Evolutionary conservation across 2,113 vertebrate species (phyloP), one percentile per base, ranked within the genome.

Genomic region (Gobius niger): DNA sequence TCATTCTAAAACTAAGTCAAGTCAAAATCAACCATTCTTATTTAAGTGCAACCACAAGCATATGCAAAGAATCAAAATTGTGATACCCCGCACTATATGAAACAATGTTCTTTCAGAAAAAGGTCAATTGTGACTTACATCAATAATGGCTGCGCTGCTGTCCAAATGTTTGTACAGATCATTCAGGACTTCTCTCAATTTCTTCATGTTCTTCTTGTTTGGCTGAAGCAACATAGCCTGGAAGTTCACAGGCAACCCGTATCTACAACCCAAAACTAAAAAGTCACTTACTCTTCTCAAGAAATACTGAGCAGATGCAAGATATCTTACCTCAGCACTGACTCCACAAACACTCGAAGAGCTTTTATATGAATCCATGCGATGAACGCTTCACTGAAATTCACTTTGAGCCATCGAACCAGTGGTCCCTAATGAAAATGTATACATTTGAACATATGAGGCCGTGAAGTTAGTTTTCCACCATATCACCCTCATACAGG

Each of bases 281-380:
- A 0, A 15, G 3, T 47, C n/a, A 16, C n/a, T 59, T 44, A 9
- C n/a, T 1, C 10, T 14, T 7, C 10, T 0, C 44, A 42, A 46
- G 4, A 44, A 44, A 63, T 18, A 13, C 5, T 18, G 2, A 11
- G 16, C 42, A 47, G 5, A 2, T 24, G 14, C 42, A 44, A 46
- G 15, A 19, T 9, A 12, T 12, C 76, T 85, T 53, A 98, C 97
- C 98, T 97, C 87, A 99, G 87, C 70, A 99, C 98, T 7, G 97
- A 99, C 79, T 99, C 97, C 74, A 99, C 96, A 86, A 99, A 99
- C 77, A 99, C 97, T 70, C 96, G 85, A 75, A 99, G 91, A 0
- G 97, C 97, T 92, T 99, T 99, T 77, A 99, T 97, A 71, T 99
- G 98, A 90, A 98, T 97, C 98, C 98, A 99, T 0, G 97, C 98